Conservation (phyloP, 92 coral and sea anemone species). For the Parazoanthus swiftii region DNA sequence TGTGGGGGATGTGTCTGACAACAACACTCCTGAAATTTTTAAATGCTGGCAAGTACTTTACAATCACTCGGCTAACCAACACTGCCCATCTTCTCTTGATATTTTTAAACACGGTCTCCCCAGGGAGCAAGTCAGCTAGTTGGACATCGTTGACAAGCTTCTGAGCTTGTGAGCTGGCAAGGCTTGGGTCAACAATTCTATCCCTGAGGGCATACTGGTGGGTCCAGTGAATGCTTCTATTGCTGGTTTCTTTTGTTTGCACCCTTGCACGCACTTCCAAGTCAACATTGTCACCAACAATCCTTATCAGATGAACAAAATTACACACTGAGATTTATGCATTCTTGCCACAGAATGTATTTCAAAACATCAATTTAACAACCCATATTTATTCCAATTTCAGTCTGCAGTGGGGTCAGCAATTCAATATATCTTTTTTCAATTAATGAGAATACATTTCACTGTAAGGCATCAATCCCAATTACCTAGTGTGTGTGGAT, state of each 20-base stretch:
- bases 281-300: constrained; percentile 13
- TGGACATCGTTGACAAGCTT: not conserved
- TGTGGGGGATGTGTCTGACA: not conserved
- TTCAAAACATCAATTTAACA: not conserved
- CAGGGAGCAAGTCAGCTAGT: not conserved
- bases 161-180: not conserved
- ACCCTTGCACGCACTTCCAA: constrained; percentile 22
- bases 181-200: not conserved
- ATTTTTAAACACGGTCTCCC: not conserved
- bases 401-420: no score
- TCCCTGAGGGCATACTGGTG: not conserved
- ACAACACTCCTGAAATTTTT: not conserved
- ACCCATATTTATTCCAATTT: no score
- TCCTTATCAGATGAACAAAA: not conserved
- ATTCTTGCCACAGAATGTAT: not conserved
- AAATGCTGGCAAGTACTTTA: not conserved
- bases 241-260: constrained; percentile 4
- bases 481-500: no score
- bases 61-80: not conserved
- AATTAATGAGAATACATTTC: no score
- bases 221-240: constrained; percentile 2
- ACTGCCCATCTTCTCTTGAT: not conserved
- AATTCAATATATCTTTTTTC: no score
- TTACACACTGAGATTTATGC: not conserved
- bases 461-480: no score